phyloP scores from a whole-genome alignment of 1,140 invertebrate species.

The Dufourea novaeangliae region DNA sequence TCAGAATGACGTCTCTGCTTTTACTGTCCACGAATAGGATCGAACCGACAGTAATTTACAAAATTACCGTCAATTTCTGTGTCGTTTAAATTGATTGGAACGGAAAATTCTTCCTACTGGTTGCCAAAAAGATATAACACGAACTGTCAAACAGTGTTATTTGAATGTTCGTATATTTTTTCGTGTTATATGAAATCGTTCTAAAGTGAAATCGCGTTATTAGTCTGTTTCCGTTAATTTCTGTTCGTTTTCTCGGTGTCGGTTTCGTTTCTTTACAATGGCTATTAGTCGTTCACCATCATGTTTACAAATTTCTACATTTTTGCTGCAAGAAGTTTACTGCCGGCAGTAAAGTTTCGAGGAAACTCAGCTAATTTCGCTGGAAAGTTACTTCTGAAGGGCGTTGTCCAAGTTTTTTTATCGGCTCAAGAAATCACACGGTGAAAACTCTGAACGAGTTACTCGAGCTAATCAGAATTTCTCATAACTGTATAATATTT shows the following conservation, averaged over 20 bases:
- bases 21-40: not conserved
- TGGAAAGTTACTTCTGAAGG: slow-evolving; percentile 28
- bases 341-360: slow-evolving; percentile 12
- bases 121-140: not conserved
- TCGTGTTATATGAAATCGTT: not conserved
- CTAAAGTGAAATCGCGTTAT: not conserved
- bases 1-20: not conserved
- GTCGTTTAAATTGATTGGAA: not conserved
- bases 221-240: not conserved
- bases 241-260: not conserved
- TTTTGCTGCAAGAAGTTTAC: slow-evolving; percentile 33
- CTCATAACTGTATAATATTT: not conserved
- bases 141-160: not conserved
- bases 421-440: slow-evolving; percentile 26
- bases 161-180: not conserved
- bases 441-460: slow-evolving; percentile 3
- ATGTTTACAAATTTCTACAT: slow-evolving; percentile 45
- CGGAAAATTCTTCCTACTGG: not conserved
- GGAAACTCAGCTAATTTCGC: slow-evolving; percentile 25
- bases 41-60: not conserved
- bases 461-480: not conserved
- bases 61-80: not conserved
- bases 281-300: slow-evolving; percentile 24
- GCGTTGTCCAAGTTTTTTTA: slow-evolving; percentile 29
- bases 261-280: not conserved